Base-by-base conservation (phyloP, 2,888 invertebrate genomes). In the Ormia ochracea region DNA sequence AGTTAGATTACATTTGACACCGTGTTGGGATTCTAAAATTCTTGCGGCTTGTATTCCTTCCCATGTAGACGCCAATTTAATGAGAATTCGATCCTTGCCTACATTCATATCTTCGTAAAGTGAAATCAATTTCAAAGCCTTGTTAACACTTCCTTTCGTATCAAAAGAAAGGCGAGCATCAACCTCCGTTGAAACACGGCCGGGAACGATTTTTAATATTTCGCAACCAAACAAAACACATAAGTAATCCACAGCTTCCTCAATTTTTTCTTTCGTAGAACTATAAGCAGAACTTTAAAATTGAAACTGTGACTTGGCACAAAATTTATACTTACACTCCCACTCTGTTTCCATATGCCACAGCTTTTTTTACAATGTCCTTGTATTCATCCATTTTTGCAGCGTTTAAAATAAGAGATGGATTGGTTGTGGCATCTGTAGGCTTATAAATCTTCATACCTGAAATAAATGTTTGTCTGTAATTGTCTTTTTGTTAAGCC, bases 391-490 rank as follows among this genome's bases (percentile, higher is more conserved):
- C 94, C 93, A 98, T 95, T 84, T 93, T 94, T 28, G 99, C 96
- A 1, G 99, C 99, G 65, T 96, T 96, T 84, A 99, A 91, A 83
- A 99, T 98, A 65, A 99, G 91, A 5, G 99, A 98, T 4, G 99
- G 99, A 90, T 99, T 99, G 63, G 99, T 99, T 2, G 99, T 99
- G 38, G 99, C 99, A 94, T 99, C 99, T 0, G 98, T 98, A 3
- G 99, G 99, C 90, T 97, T 96, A 90, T 97, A 99, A 84, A 95
- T 93, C 90, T 96, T 95, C 94, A 99, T 98, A 9, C 96, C 99
- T 98, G 87, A 19, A 87, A 66, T 10, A 4, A 21, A 12, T 17
- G 6, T 31, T 31, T 31, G 17, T 52, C 3, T 19, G 5, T 4
- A 5, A 12, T 12, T 12, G 3, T 4, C 21, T 21, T 23, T 10